phyloP scores from a whole-genome alignment of 2,888 invertebrate genomes.

The Linyphia triangularis region DNA sequence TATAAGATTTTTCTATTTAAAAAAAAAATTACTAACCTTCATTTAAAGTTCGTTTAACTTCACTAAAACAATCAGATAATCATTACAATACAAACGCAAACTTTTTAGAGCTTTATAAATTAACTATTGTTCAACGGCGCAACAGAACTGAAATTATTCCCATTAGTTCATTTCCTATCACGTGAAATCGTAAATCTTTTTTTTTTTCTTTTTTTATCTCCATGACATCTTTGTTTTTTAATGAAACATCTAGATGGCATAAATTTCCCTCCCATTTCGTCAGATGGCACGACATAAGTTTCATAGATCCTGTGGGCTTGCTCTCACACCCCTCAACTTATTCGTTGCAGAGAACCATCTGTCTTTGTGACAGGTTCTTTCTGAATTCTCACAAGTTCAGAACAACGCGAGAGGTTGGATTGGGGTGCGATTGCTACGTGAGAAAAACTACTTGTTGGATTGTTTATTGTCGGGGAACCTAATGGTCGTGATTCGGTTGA shows the following conservation, averaged over 20 bases:
- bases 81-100: too few relatives aligned
- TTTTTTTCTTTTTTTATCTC: too few relatives aligned
- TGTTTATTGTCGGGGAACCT: too few relatives aligned
- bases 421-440: not conserved
- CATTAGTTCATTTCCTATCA: not conserved
- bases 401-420: not conserved
- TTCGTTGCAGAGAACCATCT: conserved; percentile 21
- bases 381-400: conserved; percentile 30
- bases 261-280: not conserved
- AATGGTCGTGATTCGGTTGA: too few relatives aligned
- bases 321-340: not conserved
- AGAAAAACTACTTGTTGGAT: too few relatives aligned
- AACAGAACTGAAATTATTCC: not conserved
- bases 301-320: not conserved
- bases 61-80: too few relatives aligned
- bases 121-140: not conserved
- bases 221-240: conserved; percentile 12
- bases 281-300: conserved; percentile 16
- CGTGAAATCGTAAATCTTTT: not conserved
- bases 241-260: conserved; percentile 9
- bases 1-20: too few relatives aligned
- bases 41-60: too few relatives aligned
- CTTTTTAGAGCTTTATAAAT: too few relatives aligned
- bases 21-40: too few relatives aligned
- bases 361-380: conserved; percentile 56